These are phyloP conservation scores for Pangasius krempfi DNA, from an alignment of 2,797 vertebrate genomes.

Conservation along the genomic window DNA sequence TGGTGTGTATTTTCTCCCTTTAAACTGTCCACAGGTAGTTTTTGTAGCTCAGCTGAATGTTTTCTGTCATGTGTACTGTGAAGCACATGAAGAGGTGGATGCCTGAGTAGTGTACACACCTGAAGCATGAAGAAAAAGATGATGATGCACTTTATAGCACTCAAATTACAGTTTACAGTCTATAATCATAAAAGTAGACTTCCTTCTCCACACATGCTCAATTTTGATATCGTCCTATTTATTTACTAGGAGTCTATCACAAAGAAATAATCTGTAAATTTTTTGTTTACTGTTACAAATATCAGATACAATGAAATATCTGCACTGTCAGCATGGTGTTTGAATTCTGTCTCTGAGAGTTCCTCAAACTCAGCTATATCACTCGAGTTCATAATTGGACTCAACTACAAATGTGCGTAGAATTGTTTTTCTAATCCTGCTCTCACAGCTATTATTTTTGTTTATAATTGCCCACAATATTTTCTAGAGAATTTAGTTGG, in stretches of 20 bases:
- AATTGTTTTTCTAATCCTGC: not conserved
- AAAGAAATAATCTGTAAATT: not conserved
- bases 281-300: not conserved
- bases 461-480: not conserved
- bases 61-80: slow-evolving; percentile 83
- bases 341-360: not conserved
- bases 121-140: slow-evolving; percentile 58
- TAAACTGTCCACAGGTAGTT: slow-evolving; percentile 35
- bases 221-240: not conserved
- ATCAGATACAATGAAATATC: not conserved
- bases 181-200: not conserved
- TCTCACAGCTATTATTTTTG: not conserved
- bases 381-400: not conserved
- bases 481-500: not conserved
- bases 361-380: not conserved
- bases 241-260: not conserved
- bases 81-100: slow-evolving; percentile 88
- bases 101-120: slow-evolving; percentile 82
- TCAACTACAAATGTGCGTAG: not conserved
- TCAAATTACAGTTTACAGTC: slow-evolving; percentile 4
- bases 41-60: slow-evolving; percentile 62
- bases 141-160: not conserved
- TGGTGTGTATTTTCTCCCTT: not conserved
- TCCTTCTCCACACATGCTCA: not conserved
- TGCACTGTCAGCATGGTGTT: not conserved